Base-by-base conservation (phyloP, 1,140 invertebrate species). In the Drepana arcuata region DNA sequence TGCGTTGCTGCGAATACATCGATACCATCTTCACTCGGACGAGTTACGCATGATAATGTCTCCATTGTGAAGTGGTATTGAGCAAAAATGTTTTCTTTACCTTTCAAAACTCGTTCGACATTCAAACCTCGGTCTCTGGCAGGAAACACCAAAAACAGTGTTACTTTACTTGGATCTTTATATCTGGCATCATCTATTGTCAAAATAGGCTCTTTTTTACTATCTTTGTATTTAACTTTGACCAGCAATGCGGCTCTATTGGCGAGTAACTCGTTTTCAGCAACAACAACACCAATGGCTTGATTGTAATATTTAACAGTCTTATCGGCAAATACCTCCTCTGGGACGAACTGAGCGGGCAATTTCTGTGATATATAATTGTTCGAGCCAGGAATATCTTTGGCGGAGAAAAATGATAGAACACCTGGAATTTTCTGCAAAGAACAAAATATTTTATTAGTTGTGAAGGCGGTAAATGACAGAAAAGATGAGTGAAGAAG, bases 351-450 rank as follows among this genome's bases (percentile, higher is more conserved):
- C 9, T 85, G 70, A 7, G 85, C 66, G 2, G 89, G 89, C 16
- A 86, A 46, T 26, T 56, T 54, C 15, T 34, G 35, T 2, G 70
- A 53, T 5, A 67, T 71, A 28, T 85, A 90, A 2, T 71, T 57
- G 62, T 94, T 94, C 18, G 69, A 64, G 1, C 92, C 93, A 1
- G 92, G 91, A 23, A 95, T 86, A 67, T 95, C 92, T 56, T 89
- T 88, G 1, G 89, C 90, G n/a, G 87, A 86, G 44, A 88, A 88
- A 49, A 93, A 92, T 1, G 87, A 87, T 2, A 92, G 52, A 2
- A 95, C 91, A 2, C 92, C 93, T 5, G 87, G 81, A 29, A 91
- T 70, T 58, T 85, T 79, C 79, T 89, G 61, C 23, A 85, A 84
- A 38, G 16, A 31, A 32, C 23, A 21, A 21, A n/a, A n/a, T n/a